These are phyloP conservation scores for Dolichallabes microphthalmus DNA, from an alignment of 2,113 vertebrate species.

Conservation along the genomic window DNA sequence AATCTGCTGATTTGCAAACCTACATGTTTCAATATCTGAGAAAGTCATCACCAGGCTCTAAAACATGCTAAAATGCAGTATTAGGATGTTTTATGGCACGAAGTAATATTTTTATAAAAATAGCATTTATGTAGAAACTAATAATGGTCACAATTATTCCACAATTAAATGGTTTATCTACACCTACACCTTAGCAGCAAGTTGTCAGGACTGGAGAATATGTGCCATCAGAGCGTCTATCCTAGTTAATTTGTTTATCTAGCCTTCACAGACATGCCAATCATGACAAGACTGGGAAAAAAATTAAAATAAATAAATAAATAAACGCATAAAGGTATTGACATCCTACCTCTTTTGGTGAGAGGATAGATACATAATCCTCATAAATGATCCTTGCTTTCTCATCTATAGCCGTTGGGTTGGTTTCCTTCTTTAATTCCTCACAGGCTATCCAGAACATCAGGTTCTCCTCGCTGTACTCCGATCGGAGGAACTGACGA, in stretches of 20 bases:
- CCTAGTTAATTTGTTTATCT: not conserved
- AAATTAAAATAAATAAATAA: not conserved
- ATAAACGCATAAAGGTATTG: not conserved
- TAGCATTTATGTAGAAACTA: not conserved
- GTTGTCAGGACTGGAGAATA: not conserved
- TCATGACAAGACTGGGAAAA: not conserved
- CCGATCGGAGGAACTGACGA: slow-evolving; percentile 91
- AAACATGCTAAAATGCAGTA: not conserved
- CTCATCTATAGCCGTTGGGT: slow-evolving; percentile 83
- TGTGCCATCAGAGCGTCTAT: not conserved
- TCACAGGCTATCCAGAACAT: slow-evolving; percentile 98
- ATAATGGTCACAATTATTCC: not conserved
- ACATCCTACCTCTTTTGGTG: slow-evolving; percentile 91
- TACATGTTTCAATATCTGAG: not conserved
- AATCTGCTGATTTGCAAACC: not conserved
- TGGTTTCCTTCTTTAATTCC: slow-evolving; percentile 90
- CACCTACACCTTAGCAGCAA: not conserved
- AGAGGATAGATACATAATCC: slow-evolving; percentile 97
- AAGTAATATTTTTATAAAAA: not conserved
- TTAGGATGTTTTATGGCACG: not conserved
- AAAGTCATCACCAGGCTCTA: not conserved
- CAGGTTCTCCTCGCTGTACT: slow-evolving; percentile 98
- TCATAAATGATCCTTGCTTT: slow-evolving; percentile 95
- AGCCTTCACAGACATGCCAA: not conserved
- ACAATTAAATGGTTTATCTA: slow-evolving; percentile 7